phyloP scores from a whole-genome alignment of 2,797 vertebrate species.

The Tauraco hartlaubi region DNA sequence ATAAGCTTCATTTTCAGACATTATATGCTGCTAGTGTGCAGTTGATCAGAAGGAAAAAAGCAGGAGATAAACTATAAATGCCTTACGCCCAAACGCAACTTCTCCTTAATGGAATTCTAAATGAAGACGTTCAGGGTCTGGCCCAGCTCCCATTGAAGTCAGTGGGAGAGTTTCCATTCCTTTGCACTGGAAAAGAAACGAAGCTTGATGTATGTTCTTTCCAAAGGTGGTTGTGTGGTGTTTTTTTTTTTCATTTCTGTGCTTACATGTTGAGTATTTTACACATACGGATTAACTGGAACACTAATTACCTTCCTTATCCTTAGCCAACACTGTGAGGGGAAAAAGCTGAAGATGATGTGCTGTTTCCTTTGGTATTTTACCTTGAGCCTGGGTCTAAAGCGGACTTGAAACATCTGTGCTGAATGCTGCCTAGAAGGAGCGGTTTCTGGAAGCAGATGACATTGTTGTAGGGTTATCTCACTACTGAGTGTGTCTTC shows the following conservation, averaged over 20 bases:
- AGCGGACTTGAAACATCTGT: background rate
- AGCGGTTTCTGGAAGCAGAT: constrained; percentile 2
- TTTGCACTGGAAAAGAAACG: background rate
- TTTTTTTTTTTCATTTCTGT: background rate
- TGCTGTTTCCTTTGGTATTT: background rate
- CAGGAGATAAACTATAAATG: background rate
- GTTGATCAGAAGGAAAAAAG: background rate
- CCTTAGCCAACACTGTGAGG: background rate
- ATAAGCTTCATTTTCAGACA: background rate
- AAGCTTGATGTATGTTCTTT: background rate
- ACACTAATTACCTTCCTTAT: background rate
- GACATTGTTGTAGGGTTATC: background rate
- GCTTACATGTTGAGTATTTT: background rate
- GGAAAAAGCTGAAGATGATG: background rate
- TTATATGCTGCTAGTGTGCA: background rate
- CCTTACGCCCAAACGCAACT: background rate
- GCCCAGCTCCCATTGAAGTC: background rate
- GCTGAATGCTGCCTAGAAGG: background rate
- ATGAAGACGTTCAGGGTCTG: background rate
- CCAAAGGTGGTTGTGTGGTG: background rate
- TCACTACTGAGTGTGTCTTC: background rate
- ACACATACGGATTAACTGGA: background rate
- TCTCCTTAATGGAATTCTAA: background rate
- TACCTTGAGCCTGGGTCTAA: background rate
- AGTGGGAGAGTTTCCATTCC: background rate